Conservation (phyloP, 2,113 vertebrate species). For the Elaphurus davidianus region DNA sequence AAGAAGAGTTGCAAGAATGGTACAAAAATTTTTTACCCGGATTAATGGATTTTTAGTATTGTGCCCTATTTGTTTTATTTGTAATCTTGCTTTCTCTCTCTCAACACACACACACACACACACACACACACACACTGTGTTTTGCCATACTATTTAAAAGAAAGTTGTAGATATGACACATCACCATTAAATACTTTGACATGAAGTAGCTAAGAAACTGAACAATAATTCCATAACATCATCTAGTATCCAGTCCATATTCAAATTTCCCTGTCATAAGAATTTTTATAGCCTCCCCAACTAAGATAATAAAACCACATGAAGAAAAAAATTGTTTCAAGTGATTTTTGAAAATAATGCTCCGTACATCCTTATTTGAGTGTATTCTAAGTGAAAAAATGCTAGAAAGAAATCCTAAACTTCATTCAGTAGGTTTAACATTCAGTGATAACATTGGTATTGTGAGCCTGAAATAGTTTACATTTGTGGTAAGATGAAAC, state of each 20-base stretch:
- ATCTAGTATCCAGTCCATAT: not conserved
- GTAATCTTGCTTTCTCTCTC: not conserved
- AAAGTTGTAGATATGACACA: not conserved
- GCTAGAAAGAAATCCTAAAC: not conserved
- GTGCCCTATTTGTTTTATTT: not conserved
- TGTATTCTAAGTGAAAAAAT: not conserved
- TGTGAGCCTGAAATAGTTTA: not conserved
- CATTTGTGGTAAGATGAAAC: not conserved
- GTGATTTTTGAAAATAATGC: not conserved
- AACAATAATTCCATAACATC: not conserved
- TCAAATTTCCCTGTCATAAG: not conserved
- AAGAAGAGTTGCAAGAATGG: not conserved
- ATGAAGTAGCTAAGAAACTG: slow-evolving; percentile 23
- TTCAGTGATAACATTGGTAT: not conserved
- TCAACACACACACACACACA: not conserved
- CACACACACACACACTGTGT: not conserved
- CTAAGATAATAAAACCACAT: not conserved
- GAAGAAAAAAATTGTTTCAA: not conserved
- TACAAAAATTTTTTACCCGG: not conserved
- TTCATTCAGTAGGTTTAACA: not conserved
- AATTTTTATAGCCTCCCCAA: not conserved
- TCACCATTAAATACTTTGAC: not conserved
- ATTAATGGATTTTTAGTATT: not conserved
- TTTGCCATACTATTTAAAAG: not conserved
- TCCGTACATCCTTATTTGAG: not conserved